Evolutionary conservation across 2,113 vertebrate genomes (phyloP).

Genomic region (Tragelaphus strepsiceros): DNA sequence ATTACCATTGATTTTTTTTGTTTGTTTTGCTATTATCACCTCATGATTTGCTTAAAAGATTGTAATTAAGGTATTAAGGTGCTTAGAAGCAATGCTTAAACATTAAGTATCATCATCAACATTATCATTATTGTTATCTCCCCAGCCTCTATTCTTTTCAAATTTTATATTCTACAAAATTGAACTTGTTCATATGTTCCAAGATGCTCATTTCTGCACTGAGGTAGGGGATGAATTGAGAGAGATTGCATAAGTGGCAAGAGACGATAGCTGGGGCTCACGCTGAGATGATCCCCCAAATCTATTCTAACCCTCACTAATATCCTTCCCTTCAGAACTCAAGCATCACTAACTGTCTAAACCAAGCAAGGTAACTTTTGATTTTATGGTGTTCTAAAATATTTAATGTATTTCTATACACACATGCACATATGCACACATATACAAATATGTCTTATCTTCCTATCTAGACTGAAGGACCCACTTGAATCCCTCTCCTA

Average conservation of each 20-base stretch:
- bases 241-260: background rate
- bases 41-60: background rate
- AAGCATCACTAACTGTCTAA: background rate
- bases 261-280: background rate
- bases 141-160: background rate
- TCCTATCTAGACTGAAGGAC: background rate
- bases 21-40: background rate
- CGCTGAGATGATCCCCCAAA: background rate
- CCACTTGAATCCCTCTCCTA: background rate
- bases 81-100: background rate
- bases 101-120: background rate
- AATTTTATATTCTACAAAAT: background rate
- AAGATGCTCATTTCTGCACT: background rate
- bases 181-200: background rate
- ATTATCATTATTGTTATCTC: background rate
- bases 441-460: background rate
- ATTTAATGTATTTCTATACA: background rate
- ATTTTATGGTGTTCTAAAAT: background rate
- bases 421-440: rapidly evolving
- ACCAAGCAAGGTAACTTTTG: background rate
- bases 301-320: background rate
- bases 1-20: background rate
- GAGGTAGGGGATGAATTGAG: background rate
- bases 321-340: background rate
- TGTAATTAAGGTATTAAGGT: background rate